A percentile compares a stretch with the other conserved stretches of the same genome.
These are phyloP conservation scores for Danio tinwini DNA, from an alignment of 2,797 vertebrate genomes.

Conservation along the genomic window DNA sequence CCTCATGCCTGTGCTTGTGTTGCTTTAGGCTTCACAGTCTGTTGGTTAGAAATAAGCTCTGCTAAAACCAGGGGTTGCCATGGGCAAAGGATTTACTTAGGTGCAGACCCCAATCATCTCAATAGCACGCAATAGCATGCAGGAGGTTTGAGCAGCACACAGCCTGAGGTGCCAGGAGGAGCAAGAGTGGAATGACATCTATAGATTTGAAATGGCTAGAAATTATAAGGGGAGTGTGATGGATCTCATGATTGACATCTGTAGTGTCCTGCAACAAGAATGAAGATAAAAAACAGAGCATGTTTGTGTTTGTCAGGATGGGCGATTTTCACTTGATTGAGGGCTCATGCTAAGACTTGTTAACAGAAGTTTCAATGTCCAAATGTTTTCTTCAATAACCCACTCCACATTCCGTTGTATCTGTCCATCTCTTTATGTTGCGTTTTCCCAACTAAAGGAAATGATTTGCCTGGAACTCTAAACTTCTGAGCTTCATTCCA, in stretches of 20 bases:
- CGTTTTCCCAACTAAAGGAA: conserved; percentile 28
- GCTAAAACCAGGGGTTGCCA: conserved; percentile 13
- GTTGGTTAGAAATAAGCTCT: conserved; percentile 11
- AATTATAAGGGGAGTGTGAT: conserved; percentile 53
- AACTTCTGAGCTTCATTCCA: conserved; percentile 38
- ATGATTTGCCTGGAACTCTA: conserved; percentile 25
- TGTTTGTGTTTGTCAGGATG: conserved; percentile 6
- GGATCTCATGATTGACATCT: conserved; percentile 52
- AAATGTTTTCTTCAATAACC: conserved; percentile 40
- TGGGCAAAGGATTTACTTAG: conserved; percentile 2
- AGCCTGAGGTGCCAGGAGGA: conserved; percentile 35
- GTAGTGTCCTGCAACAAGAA: conserved; percentile 58
- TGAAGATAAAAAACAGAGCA: conserved; percentile 55
- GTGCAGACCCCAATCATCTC: conserved; percentile 34
- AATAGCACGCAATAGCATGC: background rate
- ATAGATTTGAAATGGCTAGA: conserved; percentile 33
- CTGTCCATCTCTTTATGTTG: background rate
- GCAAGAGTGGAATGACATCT: background rate
- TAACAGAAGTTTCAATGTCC: conserved; percentile 32
- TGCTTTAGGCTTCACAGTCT: conserved; percentile 1
- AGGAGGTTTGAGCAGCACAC: background rate
- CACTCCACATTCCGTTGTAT: conserved; percentile 9
- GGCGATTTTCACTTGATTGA: conserved; percentile 11
- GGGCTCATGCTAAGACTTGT: conserved; percentile 49
- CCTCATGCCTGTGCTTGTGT: conserved; percentile 10